Conservation (phyloP, 2,888 invertebrate species). For the Xanthia togata region DNA sequence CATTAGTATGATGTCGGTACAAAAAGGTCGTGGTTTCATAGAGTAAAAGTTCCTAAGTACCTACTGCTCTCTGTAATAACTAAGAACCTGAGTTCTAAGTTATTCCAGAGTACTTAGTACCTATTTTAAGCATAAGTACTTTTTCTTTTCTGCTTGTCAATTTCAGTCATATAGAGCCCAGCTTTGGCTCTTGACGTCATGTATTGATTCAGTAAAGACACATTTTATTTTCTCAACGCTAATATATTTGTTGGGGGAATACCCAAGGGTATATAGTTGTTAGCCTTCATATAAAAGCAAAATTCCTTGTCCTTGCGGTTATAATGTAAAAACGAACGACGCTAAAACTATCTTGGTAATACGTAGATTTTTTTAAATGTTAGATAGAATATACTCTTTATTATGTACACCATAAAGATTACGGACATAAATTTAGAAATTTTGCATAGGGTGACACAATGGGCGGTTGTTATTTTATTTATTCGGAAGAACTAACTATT, state of each 20-base stretch:
- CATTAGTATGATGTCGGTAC: not conserved
- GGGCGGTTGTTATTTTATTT: too few species aligned
- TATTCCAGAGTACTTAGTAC: too few species aligned
- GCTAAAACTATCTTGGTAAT: too few species aligned
- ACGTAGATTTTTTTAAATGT: too few species aligned
- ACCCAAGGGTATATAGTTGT: not conserved
- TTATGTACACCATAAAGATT: too few species aligned
- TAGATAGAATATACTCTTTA: too few species aligned
- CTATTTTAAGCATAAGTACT: not conserved
- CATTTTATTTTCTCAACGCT: not conserved
- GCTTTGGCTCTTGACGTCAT: not conserved
- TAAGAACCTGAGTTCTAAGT: not conserved
- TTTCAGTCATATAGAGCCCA: not conserved
- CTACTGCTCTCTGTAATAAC: not conserved
- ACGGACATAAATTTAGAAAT: too few species aligned
- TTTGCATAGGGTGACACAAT: too few species aligned
- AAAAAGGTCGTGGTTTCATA: not conserved
- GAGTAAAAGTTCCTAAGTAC: not conserved
- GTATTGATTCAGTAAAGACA: not conserved
- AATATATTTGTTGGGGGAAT: not conserved
- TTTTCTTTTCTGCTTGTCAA: not conserved
- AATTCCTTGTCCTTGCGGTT: too few species aligned
- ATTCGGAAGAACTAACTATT: too few species aligned
- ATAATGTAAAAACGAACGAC: too few species aligned
- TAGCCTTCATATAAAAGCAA: not conserved